Conservation (phyloP, 2,888 invertebrate species). For the Stegana nigrithorax region DNA sequence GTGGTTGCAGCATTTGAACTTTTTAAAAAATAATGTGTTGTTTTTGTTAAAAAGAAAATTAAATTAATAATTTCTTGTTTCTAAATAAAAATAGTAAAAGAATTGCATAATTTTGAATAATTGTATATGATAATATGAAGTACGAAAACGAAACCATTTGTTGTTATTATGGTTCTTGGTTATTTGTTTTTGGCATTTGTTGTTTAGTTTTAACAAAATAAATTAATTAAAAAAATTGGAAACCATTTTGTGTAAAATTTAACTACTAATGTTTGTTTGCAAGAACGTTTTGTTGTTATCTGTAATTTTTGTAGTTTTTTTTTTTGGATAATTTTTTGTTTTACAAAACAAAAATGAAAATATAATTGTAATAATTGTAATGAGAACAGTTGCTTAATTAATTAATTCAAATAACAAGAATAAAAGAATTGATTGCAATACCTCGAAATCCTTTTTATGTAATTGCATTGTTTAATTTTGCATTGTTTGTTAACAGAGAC, state of each 20-base stretch:
- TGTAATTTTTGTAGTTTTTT: conserved; percentile 28
- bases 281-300: background rate
- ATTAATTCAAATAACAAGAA: conserved; percentile 56
- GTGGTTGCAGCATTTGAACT: no score
- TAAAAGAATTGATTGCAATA: conserved; percentile 64
- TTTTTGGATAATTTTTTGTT: conserved; percentile 36
- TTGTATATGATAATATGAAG: background rate
- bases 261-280: conserved; percentile 31
- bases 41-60: conserved; percentile 33
- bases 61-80: conserved; percentile 25
- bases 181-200: no score
- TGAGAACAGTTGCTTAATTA: conserved; percentile 55
- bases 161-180: no score
- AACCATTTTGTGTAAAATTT: conserved; percentile 23
- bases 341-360: conserved; percentile 37
- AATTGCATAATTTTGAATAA: no score
- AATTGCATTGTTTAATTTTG: conserved; percentile 29
- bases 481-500: conserved; percentile 26
- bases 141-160: background rate
- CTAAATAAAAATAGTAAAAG: conserved; percentile 6
- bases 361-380: conserved; percentile 32
- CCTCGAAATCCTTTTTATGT: conserved; percentile 69
- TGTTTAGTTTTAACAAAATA: no score
- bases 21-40: conserved; percentile 36
- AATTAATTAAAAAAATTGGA: background rate